Evolutionary conservation across 2,113 vertebrate genomes (phyloP).

Genomic region (Elephantulus edwardii): DNA sequence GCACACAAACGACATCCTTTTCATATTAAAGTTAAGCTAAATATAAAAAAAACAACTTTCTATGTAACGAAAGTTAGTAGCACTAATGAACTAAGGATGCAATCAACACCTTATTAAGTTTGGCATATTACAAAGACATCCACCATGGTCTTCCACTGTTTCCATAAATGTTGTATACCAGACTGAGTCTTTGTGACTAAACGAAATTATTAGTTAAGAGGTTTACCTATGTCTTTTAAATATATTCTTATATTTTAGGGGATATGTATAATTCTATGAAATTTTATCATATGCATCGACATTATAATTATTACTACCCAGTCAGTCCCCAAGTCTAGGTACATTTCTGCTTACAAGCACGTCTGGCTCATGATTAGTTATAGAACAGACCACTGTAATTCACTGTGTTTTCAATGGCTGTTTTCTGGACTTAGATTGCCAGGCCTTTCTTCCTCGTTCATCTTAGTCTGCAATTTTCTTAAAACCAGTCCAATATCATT

Average conservation of each 20-base stretch:
- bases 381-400: background rate
- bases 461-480: background rate
- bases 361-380: background rate
- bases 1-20: background rate
- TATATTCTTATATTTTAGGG: background rate
- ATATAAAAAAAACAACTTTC: conserved; percentile 6
- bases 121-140: background rate
- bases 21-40: background rate
- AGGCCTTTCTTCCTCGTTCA: background rate
- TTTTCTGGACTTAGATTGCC: background rate
- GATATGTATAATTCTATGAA: background rate
- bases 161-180: background rate
- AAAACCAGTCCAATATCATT: background rate
- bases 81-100: conserved; percentile 15
- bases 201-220: background rate
- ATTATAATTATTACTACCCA: background rate
- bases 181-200: background rate
- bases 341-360: background rate
- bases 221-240: background rate
- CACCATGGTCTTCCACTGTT: background rate
- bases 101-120: background rate
- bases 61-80: background rate
- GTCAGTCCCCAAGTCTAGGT: background rate
- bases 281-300: background rate
- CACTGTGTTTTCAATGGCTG: background rate